phyloP scores from a whole-genome alignment of 1,140 invertebrate species.

The Adelges cooleyi region DNA sequence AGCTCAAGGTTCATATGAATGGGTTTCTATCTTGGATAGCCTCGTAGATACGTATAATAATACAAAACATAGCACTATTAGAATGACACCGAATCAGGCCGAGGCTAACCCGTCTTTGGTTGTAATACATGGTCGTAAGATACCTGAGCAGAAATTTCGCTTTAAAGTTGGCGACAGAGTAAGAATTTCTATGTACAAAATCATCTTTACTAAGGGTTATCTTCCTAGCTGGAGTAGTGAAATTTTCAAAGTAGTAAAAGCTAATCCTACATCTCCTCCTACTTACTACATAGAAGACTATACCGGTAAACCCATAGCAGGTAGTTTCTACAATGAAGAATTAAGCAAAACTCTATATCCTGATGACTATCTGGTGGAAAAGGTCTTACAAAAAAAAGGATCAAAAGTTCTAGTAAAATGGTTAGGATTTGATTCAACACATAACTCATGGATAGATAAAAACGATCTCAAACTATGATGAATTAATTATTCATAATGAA shows the following conservation, averaged over 20 bases:
- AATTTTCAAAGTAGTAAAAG: not conserved
- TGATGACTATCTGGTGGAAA: not conserved
- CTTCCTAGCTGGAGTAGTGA: not conserved
- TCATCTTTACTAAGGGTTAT: not conserved
- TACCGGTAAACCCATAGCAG: not conserved
- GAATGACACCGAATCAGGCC: not conserved
- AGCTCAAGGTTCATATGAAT: not conserved
- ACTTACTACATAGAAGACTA: not conserved
- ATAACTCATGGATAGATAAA: not conserved
- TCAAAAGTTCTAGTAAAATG: not conserved
- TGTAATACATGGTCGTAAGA: not conserved
- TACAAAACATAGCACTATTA: not conserved
- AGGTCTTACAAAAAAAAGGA: not conserved
- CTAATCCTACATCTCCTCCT: not conserved
- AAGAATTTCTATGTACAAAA: not conserved
- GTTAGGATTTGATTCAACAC: not conserved
- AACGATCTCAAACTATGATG: not conserved
- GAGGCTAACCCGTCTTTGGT: not conserved
- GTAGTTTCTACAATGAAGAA: not conserved
- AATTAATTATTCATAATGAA: too few species aligned
- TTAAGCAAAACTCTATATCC: not conserved
- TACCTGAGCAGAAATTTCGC: not conserved
- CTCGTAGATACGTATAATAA: not conserved
- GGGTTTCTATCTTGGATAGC: not conserved
- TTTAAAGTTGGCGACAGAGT: not conserved